A percentile compares a stretch with the other conserved stretches of the same genome.
These are phyloP conservation scores for Panulirus ornatus DNA, from an alignment of 1,140 invertebrate genomes.

Conservation along the genomic window DNA sequence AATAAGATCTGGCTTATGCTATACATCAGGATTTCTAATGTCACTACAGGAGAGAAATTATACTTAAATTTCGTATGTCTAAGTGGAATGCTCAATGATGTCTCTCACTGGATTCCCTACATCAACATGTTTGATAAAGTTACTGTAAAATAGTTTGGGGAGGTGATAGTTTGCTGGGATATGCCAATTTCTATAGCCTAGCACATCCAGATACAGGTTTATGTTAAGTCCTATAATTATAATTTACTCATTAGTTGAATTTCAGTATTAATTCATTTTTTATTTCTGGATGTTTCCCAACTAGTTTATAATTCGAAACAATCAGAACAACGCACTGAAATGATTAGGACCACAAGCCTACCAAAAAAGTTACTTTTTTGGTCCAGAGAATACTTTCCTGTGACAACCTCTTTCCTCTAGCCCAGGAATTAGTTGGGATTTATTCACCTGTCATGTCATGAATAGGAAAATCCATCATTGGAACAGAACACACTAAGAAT, in stretches of 20 bases:
- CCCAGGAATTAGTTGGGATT: no score
- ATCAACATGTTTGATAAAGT: constrained; percentile 94
- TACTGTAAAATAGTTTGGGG: constrained; percentile 96
- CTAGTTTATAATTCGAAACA: not conserved
- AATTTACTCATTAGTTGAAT: constrained; percentile 57
- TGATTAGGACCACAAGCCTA: not conserved
- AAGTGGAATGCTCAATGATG: constrained; percentile 82
- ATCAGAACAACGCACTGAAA: not conserved
- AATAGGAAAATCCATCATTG: no score
- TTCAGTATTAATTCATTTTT: not conserved
- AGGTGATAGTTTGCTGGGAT: constrained; percentile 89
- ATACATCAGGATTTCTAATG: no score
- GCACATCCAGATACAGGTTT: constrained; percentile 86
- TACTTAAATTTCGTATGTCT: not conserved
- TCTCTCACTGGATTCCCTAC: constrained; percentile 79
- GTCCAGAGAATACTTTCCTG: not conserved
- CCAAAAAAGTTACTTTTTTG: not conserved
- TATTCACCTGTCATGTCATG: no score
- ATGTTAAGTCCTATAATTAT: constrained; percentile 75
- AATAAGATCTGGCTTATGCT: no score
- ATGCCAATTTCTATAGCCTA: constrained; percentile 95
- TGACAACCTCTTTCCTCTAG: no score
- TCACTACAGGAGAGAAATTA: no score
- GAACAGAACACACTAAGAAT: no score
- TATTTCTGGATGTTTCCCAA: not conserved